These are phyloP conservation scores for Tragelaphus scriptus DNA, from an alignment of 2,113 vertebrate species.

Conservation along the genomic window DNA sequence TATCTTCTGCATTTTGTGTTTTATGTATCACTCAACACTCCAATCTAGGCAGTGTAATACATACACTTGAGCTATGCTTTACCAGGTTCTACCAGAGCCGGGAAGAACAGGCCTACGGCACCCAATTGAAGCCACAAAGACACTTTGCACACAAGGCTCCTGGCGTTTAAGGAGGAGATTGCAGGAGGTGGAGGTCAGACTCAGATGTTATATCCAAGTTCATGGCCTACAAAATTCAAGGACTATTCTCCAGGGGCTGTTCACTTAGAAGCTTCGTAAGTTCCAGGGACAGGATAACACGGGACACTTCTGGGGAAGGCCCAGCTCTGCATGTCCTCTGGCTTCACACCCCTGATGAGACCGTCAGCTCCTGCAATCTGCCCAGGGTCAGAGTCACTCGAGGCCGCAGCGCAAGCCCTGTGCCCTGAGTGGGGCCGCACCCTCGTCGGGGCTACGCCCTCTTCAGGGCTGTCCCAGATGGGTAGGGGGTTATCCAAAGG, in stretches of 20 bases:
- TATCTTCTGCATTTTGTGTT: not conserved
- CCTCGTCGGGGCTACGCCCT: constrained; percentile 17
- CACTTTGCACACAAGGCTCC: constrained; percentile 43
- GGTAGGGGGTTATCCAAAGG: constrained; percentile 60
- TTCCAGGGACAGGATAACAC: constrained; percentile 71
- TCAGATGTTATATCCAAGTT: constrained; percentile 68
- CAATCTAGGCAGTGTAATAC: constrained; percentile 41
- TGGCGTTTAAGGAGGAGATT: not conserved
- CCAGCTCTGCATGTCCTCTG: constrained; percentile 67
- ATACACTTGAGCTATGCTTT: not conserved
- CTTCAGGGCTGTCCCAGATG: constrained; percentile 51
- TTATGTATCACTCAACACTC: constrained; percentile 1
- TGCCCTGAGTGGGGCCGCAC: not conserved
- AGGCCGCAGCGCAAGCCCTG: constrained; percentile 56
- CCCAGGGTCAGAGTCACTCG: constrained; percentile 50
- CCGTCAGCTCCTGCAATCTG: constrained; percentile 62
- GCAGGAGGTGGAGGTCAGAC: not conserved
- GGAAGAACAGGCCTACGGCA: not conserved
- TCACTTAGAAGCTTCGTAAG: constrained; percentile 73
- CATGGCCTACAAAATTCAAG: constrained; percentile 76
- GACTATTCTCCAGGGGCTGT: constrained; percentile 69
- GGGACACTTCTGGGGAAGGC: constrained; percentile 63
- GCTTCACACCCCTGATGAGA: constrained; percentile 67
- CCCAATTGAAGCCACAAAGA: not conserved
- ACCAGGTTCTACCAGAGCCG: not conserved